Evolutionary conservation across 2,797 vertebrate species (phyloP), one percentile per base, ranked within the genome.

Genomic region (Allobates femoralis): DNA sequence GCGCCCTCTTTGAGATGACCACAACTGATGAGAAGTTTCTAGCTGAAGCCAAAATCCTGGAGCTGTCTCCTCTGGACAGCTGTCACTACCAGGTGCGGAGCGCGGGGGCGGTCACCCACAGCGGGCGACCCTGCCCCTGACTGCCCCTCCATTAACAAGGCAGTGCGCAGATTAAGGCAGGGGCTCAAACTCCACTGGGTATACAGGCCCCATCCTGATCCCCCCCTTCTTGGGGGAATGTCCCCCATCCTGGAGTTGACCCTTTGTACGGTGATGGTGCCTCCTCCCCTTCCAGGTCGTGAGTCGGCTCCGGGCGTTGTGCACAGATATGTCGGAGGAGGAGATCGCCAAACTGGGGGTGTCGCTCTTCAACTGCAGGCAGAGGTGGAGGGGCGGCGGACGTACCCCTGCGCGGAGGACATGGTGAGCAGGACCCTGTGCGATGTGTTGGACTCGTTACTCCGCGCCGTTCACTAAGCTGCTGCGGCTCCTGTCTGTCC

Each of bases 301-400:
- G 0, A 88, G 89, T 6, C 89, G 30, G 81, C 90, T 97, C 12
- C 92, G 87, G 88, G 90, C 92, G 0, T 95, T 93, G 74, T 96
- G 95, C 23, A 90, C 90, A 0, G 83, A 91, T 37, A 93, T 95
- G 30, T 92, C 94, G 0, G 94, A 97, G 89, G 96, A 96, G 89
- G 93, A 95, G 62, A 92, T 95, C 0, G 94, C 96, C 0, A 95
- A 96, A 87, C 91, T 96, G 0, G 93, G 95, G 0, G 95, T 96
- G 7, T 88, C 86, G 0, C 88, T 96, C 46, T 95, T 96, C 77
- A 96, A 96, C 92, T 96, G 95, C 84, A 95, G 82, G 93, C 96
- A 0, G 92, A 93, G 56, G 88, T 91, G 0, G 94, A 96, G 88
- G 95, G 94, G 0, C 94, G 92, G 0, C 83, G 0, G 66, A 94